Evolutionary conservation across 64 coral and sea anemone genomes (phyloP).

Genomic region (Cladopsammia gracilis): DNA sequence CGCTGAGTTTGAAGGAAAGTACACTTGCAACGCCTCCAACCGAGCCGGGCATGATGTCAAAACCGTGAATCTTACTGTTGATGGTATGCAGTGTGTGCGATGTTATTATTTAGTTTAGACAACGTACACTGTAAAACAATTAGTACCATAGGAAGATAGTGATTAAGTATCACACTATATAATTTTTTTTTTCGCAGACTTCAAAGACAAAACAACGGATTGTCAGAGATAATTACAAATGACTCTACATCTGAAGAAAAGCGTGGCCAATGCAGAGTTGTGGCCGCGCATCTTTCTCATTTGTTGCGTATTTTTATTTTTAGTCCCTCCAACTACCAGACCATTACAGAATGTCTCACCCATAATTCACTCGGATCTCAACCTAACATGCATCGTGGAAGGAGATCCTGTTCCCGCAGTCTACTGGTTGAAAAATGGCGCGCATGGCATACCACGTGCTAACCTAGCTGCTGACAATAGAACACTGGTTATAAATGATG

Average conservation of each 20-base stretch:
- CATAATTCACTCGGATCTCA: neutral
- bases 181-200: too few species aligned
- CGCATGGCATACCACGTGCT: neutral
- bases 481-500: neutral
- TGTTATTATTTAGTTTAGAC: too few species aligned
- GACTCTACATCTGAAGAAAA: too few species aligned
- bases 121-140: too few species aligned
- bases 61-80: neutral
- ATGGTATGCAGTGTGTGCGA: neutral
- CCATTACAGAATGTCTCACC: neutral
- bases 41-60: neutral
- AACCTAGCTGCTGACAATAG: neutral
- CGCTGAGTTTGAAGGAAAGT: neutral
- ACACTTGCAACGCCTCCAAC: slow-evolving; percentile 28
- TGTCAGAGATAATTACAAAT: too few species aligned
- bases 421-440: slow-evolving; percentile 42
- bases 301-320: neutral
- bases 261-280: too few species aligned
- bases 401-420: slow-evolving; percentile 11
- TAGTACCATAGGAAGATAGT: too few species aligned
- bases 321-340: neutral
- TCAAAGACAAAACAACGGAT: too few species aligned
- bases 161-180: too few species aligned
- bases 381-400: slow-evolving; percentile 6
- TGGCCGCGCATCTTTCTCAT: too few species aligned